phyloP scores from a whole-genome alignment of 1,140 invertebrate genomes.

The Aradophagus sp. region DNA sequence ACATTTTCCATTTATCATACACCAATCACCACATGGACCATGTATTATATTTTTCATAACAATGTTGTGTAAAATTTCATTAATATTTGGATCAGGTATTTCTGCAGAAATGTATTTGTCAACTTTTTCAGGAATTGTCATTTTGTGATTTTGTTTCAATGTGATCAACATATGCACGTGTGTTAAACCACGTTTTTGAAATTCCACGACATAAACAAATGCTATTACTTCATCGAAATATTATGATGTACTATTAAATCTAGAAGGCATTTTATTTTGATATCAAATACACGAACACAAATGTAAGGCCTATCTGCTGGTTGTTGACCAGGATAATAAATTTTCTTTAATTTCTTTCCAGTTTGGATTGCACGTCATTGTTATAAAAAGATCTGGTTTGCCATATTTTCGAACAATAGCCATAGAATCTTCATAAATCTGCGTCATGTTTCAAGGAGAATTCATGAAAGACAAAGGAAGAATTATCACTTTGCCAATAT shows the following conservation, averaged over 20 bases:
- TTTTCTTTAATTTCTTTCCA: constrained; percentile 11
- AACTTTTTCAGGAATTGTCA: constrained; percentile 53
- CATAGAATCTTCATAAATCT: constrained; percentile 1
- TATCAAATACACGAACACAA: constrained; percentile 51
- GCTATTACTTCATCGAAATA: constrained; percentile 61
- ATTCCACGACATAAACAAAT: constrained; percentile 64
- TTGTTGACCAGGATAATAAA: constrained; percentile 59
- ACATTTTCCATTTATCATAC: too few relatives aligned
- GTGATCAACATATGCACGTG: constrained; percentile 58
- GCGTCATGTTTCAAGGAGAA: constrained; percentile 2
- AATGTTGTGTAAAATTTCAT: too few relatives aligned
- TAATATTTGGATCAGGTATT: too few relatives aligned
- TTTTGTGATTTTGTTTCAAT: constrained; percentile 61
- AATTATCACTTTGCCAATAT: constrained; percentile 53
- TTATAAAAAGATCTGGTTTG: too few relatives aligned
- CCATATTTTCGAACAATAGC: too few relatives aligned
- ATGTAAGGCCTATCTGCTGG: constrained; percentile 11
- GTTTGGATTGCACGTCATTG: too few relatives aligned
- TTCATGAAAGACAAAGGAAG: constrained; percentile 26
- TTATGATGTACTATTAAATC: constrained; percentile 25
- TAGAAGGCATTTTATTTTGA: constrained; percentile 26
- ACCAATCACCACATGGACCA: too few relatives aligned
- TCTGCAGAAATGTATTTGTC: constrained; percentile 58
- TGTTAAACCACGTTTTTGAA: constrained; percentile 4
- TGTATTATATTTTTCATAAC: too few relatives aligned